Evolutionary conservation across 2,113 vertebrate genomes (phyloP).

Genomic region (Fulmarus glacialis): DNA sequence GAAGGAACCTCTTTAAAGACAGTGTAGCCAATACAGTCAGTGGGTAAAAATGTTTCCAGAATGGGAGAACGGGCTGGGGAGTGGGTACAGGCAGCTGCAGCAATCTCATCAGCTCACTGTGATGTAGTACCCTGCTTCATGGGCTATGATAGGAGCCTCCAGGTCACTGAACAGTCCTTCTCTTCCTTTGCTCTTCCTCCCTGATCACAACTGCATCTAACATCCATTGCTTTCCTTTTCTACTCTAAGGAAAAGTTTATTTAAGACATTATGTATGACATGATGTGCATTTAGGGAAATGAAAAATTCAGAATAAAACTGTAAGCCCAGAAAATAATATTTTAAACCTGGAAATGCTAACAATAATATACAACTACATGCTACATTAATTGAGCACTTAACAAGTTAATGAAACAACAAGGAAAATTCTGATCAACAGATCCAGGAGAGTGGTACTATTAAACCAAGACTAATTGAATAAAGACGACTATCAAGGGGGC

Average conservation of each 20-base stretch:
- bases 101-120: background rate
- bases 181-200: background rate
- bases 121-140: background rate
- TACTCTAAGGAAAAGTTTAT: background rate
- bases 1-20: background rate
- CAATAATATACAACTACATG: background rate
- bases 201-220: background rate
- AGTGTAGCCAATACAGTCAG: background rate
- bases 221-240: background rate
- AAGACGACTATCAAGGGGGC: rapidly evolving
- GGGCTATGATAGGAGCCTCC: background rate
- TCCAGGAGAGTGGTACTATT: background rate
- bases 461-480: background rate
- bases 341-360: background rate
- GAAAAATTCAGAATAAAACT: background rate
- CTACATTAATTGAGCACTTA: background rate
- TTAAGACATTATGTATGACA: background rate
- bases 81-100: background rate
- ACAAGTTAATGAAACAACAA: background rate
- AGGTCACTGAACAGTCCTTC: background rate
- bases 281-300: background rate
- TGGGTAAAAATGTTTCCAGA: background rate
- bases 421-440: background rate
- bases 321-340: background rate
- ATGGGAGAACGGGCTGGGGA: background rate